A percentile compares a stretch with the other conserved stretches of the same genome.
Evolutionary conservation across 2,888 invertebrate genomes (phyloP).

Genomic region (Xestoiulus laeticollis): DNA sequence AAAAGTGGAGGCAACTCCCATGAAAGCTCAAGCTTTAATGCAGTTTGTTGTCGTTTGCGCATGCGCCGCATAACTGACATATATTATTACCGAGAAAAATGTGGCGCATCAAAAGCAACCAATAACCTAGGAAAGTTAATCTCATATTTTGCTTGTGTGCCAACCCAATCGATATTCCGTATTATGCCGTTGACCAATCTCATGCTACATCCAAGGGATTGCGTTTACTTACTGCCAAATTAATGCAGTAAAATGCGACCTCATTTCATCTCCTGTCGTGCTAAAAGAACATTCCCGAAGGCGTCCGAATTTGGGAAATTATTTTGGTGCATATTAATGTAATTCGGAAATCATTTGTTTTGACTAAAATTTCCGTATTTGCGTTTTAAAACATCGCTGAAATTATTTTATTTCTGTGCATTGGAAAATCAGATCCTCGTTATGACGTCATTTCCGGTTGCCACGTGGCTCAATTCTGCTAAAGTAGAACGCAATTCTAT

Average conservation of each 20-base stretch:
- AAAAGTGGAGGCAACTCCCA: background rate
- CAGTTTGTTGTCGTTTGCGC: background rate
- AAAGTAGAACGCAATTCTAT: background rate
- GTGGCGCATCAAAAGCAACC: conserved; percentile 36
- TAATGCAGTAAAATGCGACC: conserved; percentile 38
- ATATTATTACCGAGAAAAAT: conserved; percentile 36
- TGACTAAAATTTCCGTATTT: background rate
- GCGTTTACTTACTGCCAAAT: background rate
- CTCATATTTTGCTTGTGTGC: conserved; percentile 36
- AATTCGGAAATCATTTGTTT: background rate
- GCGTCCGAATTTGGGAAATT: background rate
- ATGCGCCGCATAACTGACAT: conserved; percentile 5
- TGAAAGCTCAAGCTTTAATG: conserved; percentile 17
- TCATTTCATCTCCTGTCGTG: background rate
- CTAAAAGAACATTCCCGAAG: background rate
- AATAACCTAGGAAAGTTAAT: conserved; percentile 39
- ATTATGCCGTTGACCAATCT: conserved; percentile 24
- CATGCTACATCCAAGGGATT: background rate
- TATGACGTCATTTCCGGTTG: background rate
- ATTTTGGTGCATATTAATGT: conserved; percentile 1
- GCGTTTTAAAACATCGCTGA: background rate
- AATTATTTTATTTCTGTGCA: background rate
- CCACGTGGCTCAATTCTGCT: background rate
- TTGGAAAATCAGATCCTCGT: background rate
- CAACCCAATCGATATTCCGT: conserved; percentile 10